phyloP scores from a whole-genome alignment of 2,113 vertebrate genomes.

The Anguilla rostrata region DNA sequence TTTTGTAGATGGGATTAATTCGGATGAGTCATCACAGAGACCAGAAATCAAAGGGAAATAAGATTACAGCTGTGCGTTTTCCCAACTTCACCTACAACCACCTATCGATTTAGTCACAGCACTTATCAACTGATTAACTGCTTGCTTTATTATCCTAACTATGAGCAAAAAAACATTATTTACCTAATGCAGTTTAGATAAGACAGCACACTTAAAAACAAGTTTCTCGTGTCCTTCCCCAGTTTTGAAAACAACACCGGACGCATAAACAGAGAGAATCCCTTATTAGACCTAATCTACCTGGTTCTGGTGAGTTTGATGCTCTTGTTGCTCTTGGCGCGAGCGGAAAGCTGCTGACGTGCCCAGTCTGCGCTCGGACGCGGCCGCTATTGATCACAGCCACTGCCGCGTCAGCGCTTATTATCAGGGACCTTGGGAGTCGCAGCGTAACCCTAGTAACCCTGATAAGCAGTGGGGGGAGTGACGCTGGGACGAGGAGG shows the following conservation, averaged over 20 bases:
- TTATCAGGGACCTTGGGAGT: slow-evolving; percentile 19
- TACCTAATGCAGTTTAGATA: not conserved
- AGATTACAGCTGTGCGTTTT: not conserved
- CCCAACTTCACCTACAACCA: not conserved
- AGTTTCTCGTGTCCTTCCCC: not conserved
- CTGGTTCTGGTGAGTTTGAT: not conserved
- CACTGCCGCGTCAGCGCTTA: slow-evolving; percentile 11
- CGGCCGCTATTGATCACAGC: slow-evolving; percentile 19
- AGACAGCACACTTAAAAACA: not conserved
- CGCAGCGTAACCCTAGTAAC: slow-evolving; percentile 17
- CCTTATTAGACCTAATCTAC: not conserved
- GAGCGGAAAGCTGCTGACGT: not conserved
- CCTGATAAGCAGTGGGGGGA: not conserved
- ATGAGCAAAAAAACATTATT: not conserved
- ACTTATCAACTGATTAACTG: not conserved
- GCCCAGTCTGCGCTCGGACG: not conserved
- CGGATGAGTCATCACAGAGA: not conserved
- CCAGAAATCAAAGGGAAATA: not conserved
- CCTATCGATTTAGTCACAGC: not conserved
- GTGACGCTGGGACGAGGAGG: not conserved
- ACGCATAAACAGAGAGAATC: not conserved
- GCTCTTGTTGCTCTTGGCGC: not conserved
- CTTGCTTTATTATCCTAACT: not conserved
- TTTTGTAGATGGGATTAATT: too few species aligned
- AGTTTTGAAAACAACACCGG: not conserved